A percentile compares a stretch with the other conserved stretches of the same genome.
Evolutionary conservation across 2,888 invertebrate genomes (phyloP).

Genomic region (Cepaea hortensis): DNA sequence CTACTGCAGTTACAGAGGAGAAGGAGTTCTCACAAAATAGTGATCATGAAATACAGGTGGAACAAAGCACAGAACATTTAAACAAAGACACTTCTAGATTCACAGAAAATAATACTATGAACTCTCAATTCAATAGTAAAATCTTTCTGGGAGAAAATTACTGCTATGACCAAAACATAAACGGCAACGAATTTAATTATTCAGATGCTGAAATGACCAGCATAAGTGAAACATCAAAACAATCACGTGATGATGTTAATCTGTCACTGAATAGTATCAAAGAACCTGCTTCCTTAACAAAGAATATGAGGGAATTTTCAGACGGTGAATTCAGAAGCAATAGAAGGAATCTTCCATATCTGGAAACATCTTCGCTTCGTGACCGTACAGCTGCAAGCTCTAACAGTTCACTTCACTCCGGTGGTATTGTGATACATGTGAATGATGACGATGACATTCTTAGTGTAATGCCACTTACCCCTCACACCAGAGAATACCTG

Average conservation of each 20-base stretch:
- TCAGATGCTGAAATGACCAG: neutral
- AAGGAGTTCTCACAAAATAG: neutral
- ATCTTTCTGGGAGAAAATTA: too few species aligned
- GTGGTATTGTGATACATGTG: constrained; percentile 28
- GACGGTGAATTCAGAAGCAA: neutral
- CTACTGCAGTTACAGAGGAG: neutral
- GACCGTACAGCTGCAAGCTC: neutral
- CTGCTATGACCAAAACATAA: neutral
- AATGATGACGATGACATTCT: constrained; percentile 32
- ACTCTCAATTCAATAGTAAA: neutral
- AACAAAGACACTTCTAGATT: neutral
- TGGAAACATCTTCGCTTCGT: neutral
- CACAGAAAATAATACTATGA: neutral
- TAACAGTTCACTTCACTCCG: neutral
- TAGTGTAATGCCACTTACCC: constrained; percentile 33
- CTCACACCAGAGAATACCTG: constrained; percentile 33
- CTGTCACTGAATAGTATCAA: neutral
- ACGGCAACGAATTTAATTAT: neutral
- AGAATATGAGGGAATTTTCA: neutral
- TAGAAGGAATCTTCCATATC: neutral
- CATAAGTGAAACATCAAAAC: neutral
- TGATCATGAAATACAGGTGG: neutral
- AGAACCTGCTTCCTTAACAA: neutral
- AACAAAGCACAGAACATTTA: neutral
- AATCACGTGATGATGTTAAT: neutral